Evolutionary conservation across 2,113 vertebrate genomes (phyloP), one percentile per base, ranked within the genome.

Genomic region (Lasiurus cinereus): DNA sequence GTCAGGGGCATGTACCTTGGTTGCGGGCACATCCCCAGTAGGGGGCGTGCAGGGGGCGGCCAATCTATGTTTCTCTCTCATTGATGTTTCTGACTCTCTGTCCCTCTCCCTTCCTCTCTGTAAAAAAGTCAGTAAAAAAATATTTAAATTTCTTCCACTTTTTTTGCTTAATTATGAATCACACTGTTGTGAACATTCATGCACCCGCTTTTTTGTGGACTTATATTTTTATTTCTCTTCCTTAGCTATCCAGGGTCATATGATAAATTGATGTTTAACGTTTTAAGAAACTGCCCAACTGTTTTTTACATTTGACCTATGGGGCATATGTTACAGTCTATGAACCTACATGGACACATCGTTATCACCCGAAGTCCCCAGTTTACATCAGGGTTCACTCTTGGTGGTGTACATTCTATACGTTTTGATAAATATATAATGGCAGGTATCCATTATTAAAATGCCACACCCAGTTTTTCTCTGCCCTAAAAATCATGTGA

Each of bases 241-340:
- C 11, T 8, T 18, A 85, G 39, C n/a, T 93, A 78, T 46, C 31
- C 89, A 36, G 8, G 15, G 1, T 93, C 22, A 3, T 39, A 3
- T 46, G 56, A 27, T 54, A 88, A 43, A 43, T 69, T 93, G 91
- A 59, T 91, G n/a, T 15, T 50, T 43, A 74, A 52, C 36, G 16
- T 82, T 93, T 94, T 89, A 77, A 82, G 83, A 83, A 90, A 74
- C 46, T 39, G 22, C 54, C 18, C 5, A 50, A 62, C 43, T 24
- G 2, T 70, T 94, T 70, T 70, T 70, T 48, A 50, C 29, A 2
- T 87, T 79, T 80, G 66, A 46, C 56, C 46, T 14, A 43, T 56
- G 56, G 22, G 16, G 6, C 24, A 3, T 87, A 22, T 59, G n/a
- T 82, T 15, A 77, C 15, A 22, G 1, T n/a, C n/a, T 3, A 29